Evolutionary conservation across 2,888 invertebrate genomes (phyloP).

Genomic region (Seira ritae): DNA sequence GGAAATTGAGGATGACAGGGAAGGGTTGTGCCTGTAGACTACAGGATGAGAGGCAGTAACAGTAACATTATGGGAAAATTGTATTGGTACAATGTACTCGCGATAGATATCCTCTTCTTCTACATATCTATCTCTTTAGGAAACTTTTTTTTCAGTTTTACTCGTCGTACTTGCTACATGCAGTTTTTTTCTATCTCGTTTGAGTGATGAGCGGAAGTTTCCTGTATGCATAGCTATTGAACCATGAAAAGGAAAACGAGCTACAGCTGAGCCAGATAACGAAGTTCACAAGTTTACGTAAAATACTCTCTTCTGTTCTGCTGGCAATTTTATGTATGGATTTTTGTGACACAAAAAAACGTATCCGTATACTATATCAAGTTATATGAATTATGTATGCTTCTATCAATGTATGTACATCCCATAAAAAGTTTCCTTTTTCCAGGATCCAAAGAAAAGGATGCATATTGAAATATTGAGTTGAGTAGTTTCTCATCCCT

Average conservation of each 20-base stretch:
- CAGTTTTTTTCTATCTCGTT: slow-evolving; percentile 41
- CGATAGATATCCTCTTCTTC: slow-evolving; percentile 9
- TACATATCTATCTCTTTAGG: slow-evolving; percentile 24
- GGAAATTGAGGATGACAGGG: slow-evolving; percentile 57
- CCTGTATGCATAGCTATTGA: slow-evolving; percentile 64
- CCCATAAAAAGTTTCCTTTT: too few species aligned
- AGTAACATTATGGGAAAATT: too few species aligned
- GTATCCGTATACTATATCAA: background rate
- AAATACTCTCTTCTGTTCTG: slow-evolving; percentile 34
- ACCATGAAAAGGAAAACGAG: slow-evolving; percentile 61
- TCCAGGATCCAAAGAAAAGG: too few species aligned
- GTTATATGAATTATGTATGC: background rate
- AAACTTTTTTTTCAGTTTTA: slow-evolving; percentile 22
- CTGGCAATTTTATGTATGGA: background rate
- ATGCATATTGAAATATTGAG: slow-evolving; percentile 58
- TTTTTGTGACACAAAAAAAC: slow-evolving; percentile 15
- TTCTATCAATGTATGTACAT: background rate
- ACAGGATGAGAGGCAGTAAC: slow-evolving; percentile 49
- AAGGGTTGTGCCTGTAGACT: slow-evolving; percentile 60
- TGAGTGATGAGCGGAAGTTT: slow-evolving; percentile 63
- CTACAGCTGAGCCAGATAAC: slow-evolving; percentile 62
- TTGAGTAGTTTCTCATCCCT: slow-evolving; percentile 55
- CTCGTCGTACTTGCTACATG: too few species aligned
- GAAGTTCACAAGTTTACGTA: slow-evolving; percentile 62
- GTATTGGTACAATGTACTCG: too few species aligned